phyloP scores from a whole-genome alignment of 2,797 vertebrate species.

The Urosaurus nigricauda region DNA sequence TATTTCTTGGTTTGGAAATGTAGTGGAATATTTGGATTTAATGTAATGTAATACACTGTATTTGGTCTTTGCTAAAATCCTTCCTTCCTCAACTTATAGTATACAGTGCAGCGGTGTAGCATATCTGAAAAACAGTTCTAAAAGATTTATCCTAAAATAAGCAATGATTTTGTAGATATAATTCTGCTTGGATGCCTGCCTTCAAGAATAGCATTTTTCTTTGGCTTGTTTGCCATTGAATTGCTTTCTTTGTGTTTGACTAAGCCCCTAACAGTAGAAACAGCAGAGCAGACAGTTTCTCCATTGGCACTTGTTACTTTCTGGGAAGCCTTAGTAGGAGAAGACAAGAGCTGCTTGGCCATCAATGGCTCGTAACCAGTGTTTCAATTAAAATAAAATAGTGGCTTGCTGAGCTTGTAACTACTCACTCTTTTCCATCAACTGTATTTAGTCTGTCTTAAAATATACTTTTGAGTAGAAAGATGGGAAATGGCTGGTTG shows the following conservation, averaged over 20 bases:
- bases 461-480: constrained; percentile 46
- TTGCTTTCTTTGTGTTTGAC: not conserved
- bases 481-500: constrained; percentile 32
- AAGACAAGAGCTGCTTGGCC: not conserved
- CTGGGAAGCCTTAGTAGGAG: not conserved
- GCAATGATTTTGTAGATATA: not conserved
- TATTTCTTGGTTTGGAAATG: not conserved
- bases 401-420: constrained; percentile 30
- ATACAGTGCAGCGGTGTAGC: not conserved
- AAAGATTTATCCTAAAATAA: not conserved
- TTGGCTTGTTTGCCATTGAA: not conserved
- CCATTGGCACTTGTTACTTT: constrained; percentile 2
- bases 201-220: not conserved
- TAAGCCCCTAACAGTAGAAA: not conserved
- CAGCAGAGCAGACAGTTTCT: not conserved
- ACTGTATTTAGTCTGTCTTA: constrained; percentile 47
- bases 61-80: not conserved
- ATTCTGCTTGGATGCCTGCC: constrained; percentile 2
- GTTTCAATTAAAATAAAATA: constrained; percentile 17
- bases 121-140: not conserved
- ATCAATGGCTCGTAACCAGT: not conserved
- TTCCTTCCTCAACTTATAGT: not conserved
- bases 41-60: constrained; percentile 6
- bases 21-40: not conserved
- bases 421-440: constrained; percentile 35